Evolutionary conservation across 2,797 vertebrate genomes (phyloP).

Genomic region (Aulostomus chinensis): DNA sequence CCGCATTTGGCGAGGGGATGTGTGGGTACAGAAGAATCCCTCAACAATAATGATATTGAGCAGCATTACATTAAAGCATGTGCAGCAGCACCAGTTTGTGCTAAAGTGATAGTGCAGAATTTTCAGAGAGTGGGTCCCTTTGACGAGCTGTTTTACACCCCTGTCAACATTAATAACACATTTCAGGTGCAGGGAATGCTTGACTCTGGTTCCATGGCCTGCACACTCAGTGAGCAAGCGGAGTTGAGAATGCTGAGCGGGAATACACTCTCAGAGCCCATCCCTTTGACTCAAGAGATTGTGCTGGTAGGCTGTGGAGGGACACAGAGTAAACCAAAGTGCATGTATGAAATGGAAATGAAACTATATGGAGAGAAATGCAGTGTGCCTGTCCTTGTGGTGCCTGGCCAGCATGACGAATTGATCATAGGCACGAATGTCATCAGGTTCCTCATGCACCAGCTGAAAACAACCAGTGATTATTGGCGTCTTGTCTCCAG

Average conservation of each 20-base stretch:
- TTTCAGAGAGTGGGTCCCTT: conserved; percentile 13
- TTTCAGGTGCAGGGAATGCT: conserved; percentile 23
- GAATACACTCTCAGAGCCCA: conserved; percentile 5
- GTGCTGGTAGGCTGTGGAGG: conserved; percentile 11
- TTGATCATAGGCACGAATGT: conserved; percentile 28
- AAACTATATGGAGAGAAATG: conserved; percentile 1
- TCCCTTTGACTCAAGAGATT: neutral
- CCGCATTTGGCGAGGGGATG: conserved; percentile 12
- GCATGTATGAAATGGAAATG: conserved; percentile 25
- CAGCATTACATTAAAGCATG: neutral
- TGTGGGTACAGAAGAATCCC: conserved; percentile 28
- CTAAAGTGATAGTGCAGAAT: conserved; percentile 8
- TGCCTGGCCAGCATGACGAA: conserved; percentile 24
- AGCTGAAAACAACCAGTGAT: conserved; percentile 22
- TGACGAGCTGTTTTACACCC: conserved; percentile 23
- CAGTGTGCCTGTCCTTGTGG: conserved; percentile 1
- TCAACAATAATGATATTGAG: conserved; percentile 3
- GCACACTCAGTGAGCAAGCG: conserved; percentile 13
- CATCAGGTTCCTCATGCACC: conserved; percentile 21
- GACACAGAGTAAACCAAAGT: conserved; percentile 9
- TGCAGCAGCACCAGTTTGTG: conserved; percentile 1
- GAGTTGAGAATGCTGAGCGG: conserved; percentile 8
- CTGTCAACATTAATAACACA: conserved; percentile 18
- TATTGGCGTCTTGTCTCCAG: neutral
- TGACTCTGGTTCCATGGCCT: conserved; percentile 29